A percentile compares a stretch with the other conserved stretches of the same genome.
Evolutionary conservation across 2,113 vertebrate genomes (phyloP).

Genomic region (Buteo buteo): DNA sequence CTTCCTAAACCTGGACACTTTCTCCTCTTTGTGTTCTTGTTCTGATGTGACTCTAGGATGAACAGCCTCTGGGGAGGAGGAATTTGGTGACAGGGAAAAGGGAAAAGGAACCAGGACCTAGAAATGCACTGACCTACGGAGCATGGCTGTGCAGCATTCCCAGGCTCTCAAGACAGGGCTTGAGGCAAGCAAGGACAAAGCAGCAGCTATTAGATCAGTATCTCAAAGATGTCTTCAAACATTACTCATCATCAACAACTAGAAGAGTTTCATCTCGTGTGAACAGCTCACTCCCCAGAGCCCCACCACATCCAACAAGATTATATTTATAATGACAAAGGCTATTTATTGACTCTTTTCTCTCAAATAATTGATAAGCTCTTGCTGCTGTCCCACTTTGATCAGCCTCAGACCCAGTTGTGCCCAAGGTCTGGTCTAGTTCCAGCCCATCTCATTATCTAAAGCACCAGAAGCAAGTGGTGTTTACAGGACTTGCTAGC

Average conservation of each 20-base stretch:
- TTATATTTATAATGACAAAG: background rate
- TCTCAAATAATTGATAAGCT: conserved; percentile 56
- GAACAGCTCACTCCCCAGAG: conserved; percentile 22
- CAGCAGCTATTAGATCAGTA: background rate
- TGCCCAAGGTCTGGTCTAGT: conserved; percentile 21
- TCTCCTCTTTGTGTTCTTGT: background rate
- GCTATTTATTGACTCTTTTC: conserved; percentile 22
- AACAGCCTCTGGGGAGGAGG: background rate
- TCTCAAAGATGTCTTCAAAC: conserved; percentile 20
- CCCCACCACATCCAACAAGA: background rate
- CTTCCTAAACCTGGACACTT: background rate
- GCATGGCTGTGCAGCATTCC: background rate
- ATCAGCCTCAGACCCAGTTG: background rate
- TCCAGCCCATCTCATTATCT: conserved; percentile 32
- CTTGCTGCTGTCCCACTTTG: background rate
- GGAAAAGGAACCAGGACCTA: background rate
- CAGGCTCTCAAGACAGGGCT: background rate
- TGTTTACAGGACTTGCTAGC: conserved; percentile 28
- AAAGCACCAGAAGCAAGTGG: conserved; percentile 36
- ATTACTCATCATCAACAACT: background rate
- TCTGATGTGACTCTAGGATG: background rate
- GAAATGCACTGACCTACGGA: background rate
- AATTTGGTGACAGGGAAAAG: background rate
- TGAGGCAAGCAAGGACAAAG: background rate
- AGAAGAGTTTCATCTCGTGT: conserved; percentile 10